phyloP scores from a whole-genome alignment of 2,797 vertebrate species.

The Poeciliopsis infans region DNA sequence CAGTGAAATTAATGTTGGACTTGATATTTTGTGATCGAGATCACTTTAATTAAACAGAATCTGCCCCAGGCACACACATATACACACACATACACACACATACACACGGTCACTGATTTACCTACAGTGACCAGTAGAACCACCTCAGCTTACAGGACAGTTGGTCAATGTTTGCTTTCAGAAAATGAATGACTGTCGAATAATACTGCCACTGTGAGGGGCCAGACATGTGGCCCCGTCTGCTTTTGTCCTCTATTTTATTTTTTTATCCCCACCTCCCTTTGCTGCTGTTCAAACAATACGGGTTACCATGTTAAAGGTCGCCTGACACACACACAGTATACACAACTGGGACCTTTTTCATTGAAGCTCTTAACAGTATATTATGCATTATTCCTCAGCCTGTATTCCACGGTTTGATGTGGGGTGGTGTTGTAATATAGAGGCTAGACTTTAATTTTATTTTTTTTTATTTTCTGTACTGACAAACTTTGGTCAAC shows the following conservation, averaged over 20 bases:
- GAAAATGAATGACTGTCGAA: conserved; percentile 64
- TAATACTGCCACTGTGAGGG: conserved; percentile 79
- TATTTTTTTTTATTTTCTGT: conserved; percentile 10
- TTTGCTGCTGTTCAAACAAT: conserved; percentile 81
- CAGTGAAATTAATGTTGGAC: conserved; percentile 34
- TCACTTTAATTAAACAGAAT: conserved; percentile 42
- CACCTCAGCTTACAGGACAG: conserved; percentile 66
- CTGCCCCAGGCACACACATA: conserved; percentile 19
- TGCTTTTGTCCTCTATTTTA: conserved; percentile 33
- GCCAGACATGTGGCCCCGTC: conserved; percentile 60
- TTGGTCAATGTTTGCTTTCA: conserved; percentile 64
- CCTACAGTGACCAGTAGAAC: conserved; percentile 42
- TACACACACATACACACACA: conserved; percentile 48
- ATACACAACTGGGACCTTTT: conserved; percentile 67
- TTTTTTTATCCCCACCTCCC: conserved; percentile 51
- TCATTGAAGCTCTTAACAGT: conserved; percentile 63
- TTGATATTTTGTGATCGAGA: conserved; percentile 43
- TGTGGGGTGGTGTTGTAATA: conserved; percentile 46
- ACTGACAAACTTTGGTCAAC: conserved; percentile 48
- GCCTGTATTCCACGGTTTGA: conserved; percentile 64
- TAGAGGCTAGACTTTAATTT: conserved; percentile 31
- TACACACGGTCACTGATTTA: conserved; percentile 51
- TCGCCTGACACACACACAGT: conserved; percentile 55
- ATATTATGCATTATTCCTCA: conserved; percentile 67
- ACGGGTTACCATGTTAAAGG: conserved; percentile 79